phyloP scores from a whole-genome alignment of 2,797 vertebrate genomes.

The Melanotaenia pygmaea region DNA sequence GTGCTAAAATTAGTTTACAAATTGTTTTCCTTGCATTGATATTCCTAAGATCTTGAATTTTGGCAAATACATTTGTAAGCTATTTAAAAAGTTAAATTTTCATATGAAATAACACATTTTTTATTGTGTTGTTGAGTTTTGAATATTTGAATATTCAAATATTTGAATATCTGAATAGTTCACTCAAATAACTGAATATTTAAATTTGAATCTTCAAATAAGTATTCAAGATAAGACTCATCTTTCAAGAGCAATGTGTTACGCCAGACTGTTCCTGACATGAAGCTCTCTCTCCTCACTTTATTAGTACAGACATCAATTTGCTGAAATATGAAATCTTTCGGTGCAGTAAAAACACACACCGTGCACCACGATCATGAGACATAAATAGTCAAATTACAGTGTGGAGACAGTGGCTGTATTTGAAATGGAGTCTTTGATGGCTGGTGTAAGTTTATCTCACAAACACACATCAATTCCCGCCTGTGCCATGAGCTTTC shows the following conservation, averaged over 20 bases:
- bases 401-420: constrained; percentile 24
- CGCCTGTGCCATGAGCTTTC: constrained; percentile 62
- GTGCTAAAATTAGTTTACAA: too few relatives aligned
- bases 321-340: constrained; percentile 15
- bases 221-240: background rate
- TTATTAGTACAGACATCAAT: constrained; percentile 9
- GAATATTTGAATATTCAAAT: too few relatives aligned
- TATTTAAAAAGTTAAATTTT: background rate
- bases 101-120: background rate
- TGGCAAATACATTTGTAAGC: background rate
- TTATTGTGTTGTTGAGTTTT: background rate
- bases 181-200: background rate
- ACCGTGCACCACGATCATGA: background rate
- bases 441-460: constrained; percentile 60
- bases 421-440: constrained; percentile 40
- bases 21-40: background rate
- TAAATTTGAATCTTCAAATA: background rate
- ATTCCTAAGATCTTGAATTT: background rate
- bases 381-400: constrained; percentile 12
- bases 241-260: background rate
- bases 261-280: background rate
- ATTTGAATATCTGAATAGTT: too few relatives aligned
- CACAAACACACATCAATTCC: constrained; percentile 62
- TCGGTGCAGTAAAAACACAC: constrained; percentile 1
- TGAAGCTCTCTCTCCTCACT: constrained; percentile 1